These are phyloP conservation scores for Cotesia glomerata DNA, from an alignment of 1,140 invertebrate genomes.

Conservation along the genomic window DNA sequence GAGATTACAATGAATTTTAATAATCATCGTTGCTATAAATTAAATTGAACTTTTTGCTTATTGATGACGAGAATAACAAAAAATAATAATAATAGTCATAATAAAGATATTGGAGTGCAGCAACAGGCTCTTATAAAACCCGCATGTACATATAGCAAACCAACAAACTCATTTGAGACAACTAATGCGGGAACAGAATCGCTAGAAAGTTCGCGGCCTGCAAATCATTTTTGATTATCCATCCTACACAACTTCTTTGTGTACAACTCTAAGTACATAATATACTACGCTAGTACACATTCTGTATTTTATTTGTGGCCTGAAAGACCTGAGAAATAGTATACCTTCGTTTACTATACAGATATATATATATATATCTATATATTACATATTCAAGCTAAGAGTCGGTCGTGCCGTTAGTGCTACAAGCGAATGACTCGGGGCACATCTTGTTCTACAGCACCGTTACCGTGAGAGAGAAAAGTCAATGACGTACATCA, in stretches of 20 bases:
- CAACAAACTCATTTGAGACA: background rate
- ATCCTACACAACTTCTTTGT: background rate
- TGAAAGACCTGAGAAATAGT: background rate
- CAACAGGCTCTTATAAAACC: background rate
- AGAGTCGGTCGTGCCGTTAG: background rate
- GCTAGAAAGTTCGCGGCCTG: conserved; percentile 18
- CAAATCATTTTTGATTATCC: conserved; percentile 15
- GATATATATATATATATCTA: background rate
- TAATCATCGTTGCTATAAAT: too few species aligned
- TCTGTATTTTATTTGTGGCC: background rate
- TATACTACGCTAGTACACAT: background rate
- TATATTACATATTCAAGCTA: background rate
- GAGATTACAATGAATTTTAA: too few species aligned
- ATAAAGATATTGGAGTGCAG: background rate
- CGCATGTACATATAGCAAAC: background rate
- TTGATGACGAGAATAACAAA: too few species aligned
- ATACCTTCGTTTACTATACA: background rate
- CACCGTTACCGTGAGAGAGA: conserved; percentile 18
- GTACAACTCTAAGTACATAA: too few species aligned
- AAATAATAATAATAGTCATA: too few species aligned
- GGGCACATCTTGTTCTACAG: conserved; percentile 7
- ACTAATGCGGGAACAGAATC: conserved; percentile 14
- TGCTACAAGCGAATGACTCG: conserved; percentile 2
- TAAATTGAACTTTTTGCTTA: too few species aligned
- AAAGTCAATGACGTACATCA: conserved; percentile 15